Evolutionary conservation across 2,113 vertebrate species (phyloP).

Genomic region (Artemisiospiza belli): DNA sequence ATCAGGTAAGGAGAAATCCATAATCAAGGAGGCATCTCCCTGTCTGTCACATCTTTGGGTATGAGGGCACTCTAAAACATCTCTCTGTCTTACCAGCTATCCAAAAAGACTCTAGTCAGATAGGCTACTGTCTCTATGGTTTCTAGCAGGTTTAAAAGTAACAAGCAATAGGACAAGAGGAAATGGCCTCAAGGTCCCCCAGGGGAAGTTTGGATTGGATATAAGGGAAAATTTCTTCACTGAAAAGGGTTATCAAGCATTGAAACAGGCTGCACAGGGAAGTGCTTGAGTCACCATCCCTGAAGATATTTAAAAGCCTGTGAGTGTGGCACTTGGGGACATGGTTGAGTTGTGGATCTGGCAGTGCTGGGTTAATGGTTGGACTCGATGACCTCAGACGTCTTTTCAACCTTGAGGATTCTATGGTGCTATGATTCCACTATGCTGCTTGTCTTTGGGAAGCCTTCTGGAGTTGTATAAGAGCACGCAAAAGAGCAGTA

Average conservation of each 20-base stretch:
- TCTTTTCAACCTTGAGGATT: neutral
- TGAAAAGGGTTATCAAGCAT: neutral
- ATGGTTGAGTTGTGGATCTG: neutral
- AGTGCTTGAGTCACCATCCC: neutral
- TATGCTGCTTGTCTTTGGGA: neutral
- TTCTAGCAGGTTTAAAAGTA: neutral
- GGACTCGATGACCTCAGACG: neutral
- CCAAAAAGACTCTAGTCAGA: neutral
- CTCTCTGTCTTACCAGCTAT: neutral
- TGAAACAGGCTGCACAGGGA: neutral
- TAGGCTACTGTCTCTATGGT: neutral
- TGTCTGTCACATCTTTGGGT: neutral
- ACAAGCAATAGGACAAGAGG: neutral
- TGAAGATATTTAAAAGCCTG: neutral
- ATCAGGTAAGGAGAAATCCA: neutral
- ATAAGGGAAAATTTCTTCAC: neutral
- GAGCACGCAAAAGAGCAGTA: neutral
- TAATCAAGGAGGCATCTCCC: neutral
- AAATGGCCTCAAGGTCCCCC: neutral
- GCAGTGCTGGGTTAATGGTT: neutral
- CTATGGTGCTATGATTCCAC: neutral
- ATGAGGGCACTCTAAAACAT: neutral
- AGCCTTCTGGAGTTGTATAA: neutral
- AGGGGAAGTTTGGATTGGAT: neutral
- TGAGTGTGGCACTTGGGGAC: neutral